Base-by-base conservation (phyloP, 2,888 invertebrate species). In the Synergus laeviventris region DNA sequence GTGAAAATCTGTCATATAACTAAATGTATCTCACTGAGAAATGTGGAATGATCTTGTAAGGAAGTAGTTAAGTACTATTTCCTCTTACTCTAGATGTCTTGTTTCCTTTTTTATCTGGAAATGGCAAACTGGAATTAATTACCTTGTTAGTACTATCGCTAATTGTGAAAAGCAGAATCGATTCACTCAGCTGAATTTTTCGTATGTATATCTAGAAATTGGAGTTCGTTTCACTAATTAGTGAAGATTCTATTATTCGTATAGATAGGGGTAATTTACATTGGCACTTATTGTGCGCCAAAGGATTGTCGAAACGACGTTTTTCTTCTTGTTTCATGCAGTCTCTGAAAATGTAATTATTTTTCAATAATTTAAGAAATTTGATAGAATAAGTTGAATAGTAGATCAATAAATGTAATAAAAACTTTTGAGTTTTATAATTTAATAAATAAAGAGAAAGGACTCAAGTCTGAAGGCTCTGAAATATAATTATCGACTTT, bases 31-130 rank as follows among this genome's bases (percentile, higher is more conserved):
- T 24, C 11, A 24, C 42, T 66, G 42, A 2, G n/a, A 45, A 45
- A 45, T 61, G 61, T n/a, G 38, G 12, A 61, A 61, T 61, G 38
- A 61, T 66, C 66, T 16, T 45, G 45, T n/a, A 24, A 66, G 66
- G 66, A 66, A 66, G 42, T 66, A 66, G 66, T 45, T 45, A 66
- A 66, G 24, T 66, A 45, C 45, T 31, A 45, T 45, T 66, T 39
- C 24, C 21, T 66, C 45, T 45, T 66, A 66, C 66, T 45, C 24
- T 16, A 21, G 16, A 24, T 45, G 66, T 24, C 66, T 66, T 45
- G 45, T 66, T 45, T 45, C 45, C 66, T 66, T 66, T 66, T 45
- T 45, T 18, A 8, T 18, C 9, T 18, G 18, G 54, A 11, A 54
- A 54, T 18, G 11, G 18, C 9, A 54, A 54, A 54, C 18, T 54